A percentile compares a stretch with the other conserved stretches of the same genome.
These are phyloP conservation scores for Cheirogaleus major DNA, from an alignment of 2,797 vertebrate genomes.

Conservation along the genomic window DNA sequence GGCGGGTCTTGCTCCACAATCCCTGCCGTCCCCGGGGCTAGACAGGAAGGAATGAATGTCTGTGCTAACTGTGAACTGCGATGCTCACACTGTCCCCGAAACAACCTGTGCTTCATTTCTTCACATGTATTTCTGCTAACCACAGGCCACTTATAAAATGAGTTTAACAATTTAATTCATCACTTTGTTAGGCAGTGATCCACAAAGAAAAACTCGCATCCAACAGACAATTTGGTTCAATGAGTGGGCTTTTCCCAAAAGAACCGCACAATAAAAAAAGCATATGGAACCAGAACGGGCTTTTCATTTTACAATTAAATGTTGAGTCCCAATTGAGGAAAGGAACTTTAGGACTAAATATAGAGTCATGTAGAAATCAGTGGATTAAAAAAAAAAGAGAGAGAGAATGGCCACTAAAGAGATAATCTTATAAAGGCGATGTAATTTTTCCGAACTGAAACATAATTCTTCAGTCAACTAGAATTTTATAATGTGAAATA, in stretches of 20 bases:
- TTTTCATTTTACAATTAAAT: constrained; percentile 77
- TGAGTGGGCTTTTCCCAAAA: constrained; percentile 80
- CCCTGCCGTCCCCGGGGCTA: neutral
- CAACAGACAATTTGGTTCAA: constrained; percentile 80
- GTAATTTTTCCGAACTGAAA: neutral
- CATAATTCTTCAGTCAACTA: neutral
- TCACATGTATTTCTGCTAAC: constrained; percentile 73
- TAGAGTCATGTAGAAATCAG: neutral
- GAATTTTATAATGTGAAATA: constrained; percentile 15
- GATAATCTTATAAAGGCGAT: constrained; percentile 25
- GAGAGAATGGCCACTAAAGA: constrained; percentile 39
- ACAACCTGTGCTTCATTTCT: constrained; percentile 75
- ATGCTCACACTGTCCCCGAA: constrained; percentile 38
- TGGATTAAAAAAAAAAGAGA: constrained; percentile 3
- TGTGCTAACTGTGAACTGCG: neutral
- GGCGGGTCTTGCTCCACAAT: neutral
- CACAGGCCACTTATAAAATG: constrained; percentile 77
- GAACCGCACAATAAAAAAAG: constrained; percentile 79
- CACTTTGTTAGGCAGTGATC: constrained; percentile 80
- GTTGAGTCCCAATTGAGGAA: constrained; percentile 66
- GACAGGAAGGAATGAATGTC: accelerated
- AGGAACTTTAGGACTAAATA: constrained; percentile 73
- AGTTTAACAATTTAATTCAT: constrained; percentile 80
- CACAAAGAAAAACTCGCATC: constrained; percentile 78
- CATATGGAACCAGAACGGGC: constrained; percentile 73